Evolutionary conservation across 2,888 invertebrate genomes (phyloP).

Genomic region (Lingula anatina): DNA sequence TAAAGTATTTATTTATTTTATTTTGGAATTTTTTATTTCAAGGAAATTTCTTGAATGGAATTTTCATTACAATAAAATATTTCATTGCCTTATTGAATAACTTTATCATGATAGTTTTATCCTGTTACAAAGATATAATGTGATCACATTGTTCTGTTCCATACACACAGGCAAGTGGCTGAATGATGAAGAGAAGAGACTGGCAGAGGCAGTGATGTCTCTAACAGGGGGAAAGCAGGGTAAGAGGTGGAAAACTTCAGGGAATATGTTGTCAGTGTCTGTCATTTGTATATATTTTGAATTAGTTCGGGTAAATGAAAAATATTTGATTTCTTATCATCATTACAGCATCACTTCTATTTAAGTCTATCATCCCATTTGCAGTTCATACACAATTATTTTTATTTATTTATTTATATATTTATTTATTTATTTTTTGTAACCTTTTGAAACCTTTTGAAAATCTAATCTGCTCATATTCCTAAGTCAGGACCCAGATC

Average conservation of each 20-base stretch:
- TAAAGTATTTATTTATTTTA: no score
- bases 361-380: neutral
- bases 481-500: no score
- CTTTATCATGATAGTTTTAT: neutral
- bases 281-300: neutral
- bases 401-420: no score
- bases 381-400: neutral
- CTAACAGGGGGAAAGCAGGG: slow-evolving; percentile 45
- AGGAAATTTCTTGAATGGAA: no score
- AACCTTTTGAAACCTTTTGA: no score
- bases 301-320: neutral
- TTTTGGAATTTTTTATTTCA: no score
- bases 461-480: no score
- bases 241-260: slow-evolving; percentile 10
- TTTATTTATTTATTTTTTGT: no score
- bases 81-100: neutral
- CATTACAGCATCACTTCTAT: neutral
- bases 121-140: neutral
- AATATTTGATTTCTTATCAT: neutral
- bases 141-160: no score
- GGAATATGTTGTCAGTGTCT: neutral
- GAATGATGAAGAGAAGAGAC: slow-evolving; percentile 51
- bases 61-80: no score
- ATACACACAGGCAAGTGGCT: slow-evolving; percentile 51
- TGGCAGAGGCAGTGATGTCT: slow-evolving; percentile 36